Evolutionary conservation across 2,797 vertebrate genomes (phyloP), one percentile per base, ranked within the genome.

Genomic region (Gallinago nigripennis): DNA sequence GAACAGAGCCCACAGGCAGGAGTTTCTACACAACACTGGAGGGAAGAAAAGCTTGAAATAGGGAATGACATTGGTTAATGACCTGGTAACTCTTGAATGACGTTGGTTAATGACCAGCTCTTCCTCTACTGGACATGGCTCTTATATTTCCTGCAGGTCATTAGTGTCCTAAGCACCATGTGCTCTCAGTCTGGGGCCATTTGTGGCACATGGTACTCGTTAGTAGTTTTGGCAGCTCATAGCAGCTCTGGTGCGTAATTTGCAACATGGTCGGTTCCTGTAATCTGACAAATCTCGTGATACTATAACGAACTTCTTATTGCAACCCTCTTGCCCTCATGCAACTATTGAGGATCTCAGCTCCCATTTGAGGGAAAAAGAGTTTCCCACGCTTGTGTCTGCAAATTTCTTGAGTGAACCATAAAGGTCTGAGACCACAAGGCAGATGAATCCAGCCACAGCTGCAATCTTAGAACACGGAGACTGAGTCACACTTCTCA

Each of bases 221-320:
- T 41, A 87, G 76, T 12, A 70, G 8, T 37, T 89, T 80, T 33
- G 53, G 48, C 75, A 85, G 15, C 4, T 94, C 66, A 35, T 1
- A 65, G 21, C 8, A 61, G 4, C 19, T 79, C n/a, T 33, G 21
- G 39, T 16, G 2, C 0, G 0, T 33, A 43, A 88, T 10, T 75
- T 46, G 35, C 28, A 41, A 23, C 41, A 33, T 9, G 12, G 20
- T 45, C 68, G 41, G 8, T 85, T 94, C 60, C 68, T 68, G 46
- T 39, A 88, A 43, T 54, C 33, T 65, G 66, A 66, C 2, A 4
- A 48, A 69, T 39, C 12, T 73, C 0, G 0, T n/a, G 77, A 73
- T 18, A 46, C 9, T 46, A 2, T 28, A 73, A 63, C 28, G 19
- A 51, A 78, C 64, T 85, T 82, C 60, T 82, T 78, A 37, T 6